Percentiles rank a stretch among this genome's conserved stretches.
phyloP scores from a whole-genome alignment of 2,797 vertebrate genomes.

The Lagocephalus sceleratus region DNA sequence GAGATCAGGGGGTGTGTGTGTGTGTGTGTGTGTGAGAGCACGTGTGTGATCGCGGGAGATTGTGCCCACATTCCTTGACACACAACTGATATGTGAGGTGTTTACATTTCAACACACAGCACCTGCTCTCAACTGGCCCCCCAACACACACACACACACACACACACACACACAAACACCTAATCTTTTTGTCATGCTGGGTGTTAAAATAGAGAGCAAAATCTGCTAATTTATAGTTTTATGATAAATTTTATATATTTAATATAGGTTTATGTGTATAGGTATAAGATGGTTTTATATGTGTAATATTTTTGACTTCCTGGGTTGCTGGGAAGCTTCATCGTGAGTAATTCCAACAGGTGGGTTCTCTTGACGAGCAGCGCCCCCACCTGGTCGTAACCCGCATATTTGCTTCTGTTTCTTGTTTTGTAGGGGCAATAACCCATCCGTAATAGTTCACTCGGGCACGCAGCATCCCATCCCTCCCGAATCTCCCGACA shows the following conservation, averaged over 20 bases:
- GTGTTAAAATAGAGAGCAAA: not conserved
- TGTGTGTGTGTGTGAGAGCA: constrained; percentile 44
- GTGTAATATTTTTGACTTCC: constrained; percentile 52
- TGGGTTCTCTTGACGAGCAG: not conserved
- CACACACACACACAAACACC: not conserved
- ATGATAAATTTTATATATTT: too few species aligned
- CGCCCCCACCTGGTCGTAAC: constrained; percentile 29
- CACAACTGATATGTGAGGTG: constrained; percentile 48
- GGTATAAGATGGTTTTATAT: too few species aligned
- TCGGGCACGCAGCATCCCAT: constrained; percentile 82
- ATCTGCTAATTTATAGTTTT: constrained; percentile 4
- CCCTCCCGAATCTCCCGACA: constrained; percentile 90
- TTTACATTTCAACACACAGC: constrained; percentile 65
- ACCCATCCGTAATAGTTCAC: constrained; percentile 91
- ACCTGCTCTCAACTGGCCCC: constrained; percentile 66
- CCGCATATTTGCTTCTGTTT: constrained; percentile 1
- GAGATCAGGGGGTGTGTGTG: constrained; percentile 1
- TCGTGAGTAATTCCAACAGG: not conserved
- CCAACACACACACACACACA: constrained; percentile 22
- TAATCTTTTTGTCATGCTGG: not conserved
- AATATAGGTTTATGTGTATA: too few species aligned
- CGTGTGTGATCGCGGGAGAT: constrained; percentile 9
- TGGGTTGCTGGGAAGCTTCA: constrained; percentile 15
- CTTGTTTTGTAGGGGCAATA: constrained; percentile 75
- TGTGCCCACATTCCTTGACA: constrained; percentile 57